Evolutionary conservation across 2,797 vertebrate species (phyloP), one percentile per base, ranked within the genome.

Genomic region (Monodelphis domestica): DNA sequence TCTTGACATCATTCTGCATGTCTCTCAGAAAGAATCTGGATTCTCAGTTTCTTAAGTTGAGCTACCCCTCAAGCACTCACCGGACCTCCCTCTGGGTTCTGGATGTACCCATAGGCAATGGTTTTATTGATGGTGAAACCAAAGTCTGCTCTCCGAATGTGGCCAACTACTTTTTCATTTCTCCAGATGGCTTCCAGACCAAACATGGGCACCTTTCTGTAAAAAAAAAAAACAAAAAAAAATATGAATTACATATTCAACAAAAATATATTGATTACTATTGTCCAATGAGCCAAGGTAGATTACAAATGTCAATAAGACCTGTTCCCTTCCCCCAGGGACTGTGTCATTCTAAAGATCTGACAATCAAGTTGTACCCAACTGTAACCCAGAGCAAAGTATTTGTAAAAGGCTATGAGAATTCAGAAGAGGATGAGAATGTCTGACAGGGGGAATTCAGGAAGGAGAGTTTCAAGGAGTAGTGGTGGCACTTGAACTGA

Each of bases 101-200:
- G 97, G 98, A 99, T 98, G 95, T 99, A 99, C 95, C 99, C 99
- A 0, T 99, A 99, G 88, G 99, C 99, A 0, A 99, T 98, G 45
- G 99, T 99, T 98, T 99, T 99, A 97, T 99, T 97, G 0, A 99
- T 97, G 33, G 98, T 97, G 89, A 99, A 99, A 0, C 99, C 99
- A 0, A 99, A 99, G 54, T 99, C 99, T 0, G 99, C 98, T 29
- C 99, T 98, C 0, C 99, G 99, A 93, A 99, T 95, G 89, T 99
- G 99, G 87, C 99, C 99, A 0, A 99, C 98, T 2, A 99, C 99
- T 54, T 98, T 89, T 0, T 99, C 98, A 0, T 99, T 98, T 87
- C 99, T 98, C 98, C 99, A 99, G 97, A 99, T 95, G 0, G 99
- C 99, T 97, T 99, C 99, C 97, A 99, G 98, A 78, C 99, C 99